Conservation (phyloP, 2,888 invertebrate genomes). For the Amphipyra berbera region DNA sequence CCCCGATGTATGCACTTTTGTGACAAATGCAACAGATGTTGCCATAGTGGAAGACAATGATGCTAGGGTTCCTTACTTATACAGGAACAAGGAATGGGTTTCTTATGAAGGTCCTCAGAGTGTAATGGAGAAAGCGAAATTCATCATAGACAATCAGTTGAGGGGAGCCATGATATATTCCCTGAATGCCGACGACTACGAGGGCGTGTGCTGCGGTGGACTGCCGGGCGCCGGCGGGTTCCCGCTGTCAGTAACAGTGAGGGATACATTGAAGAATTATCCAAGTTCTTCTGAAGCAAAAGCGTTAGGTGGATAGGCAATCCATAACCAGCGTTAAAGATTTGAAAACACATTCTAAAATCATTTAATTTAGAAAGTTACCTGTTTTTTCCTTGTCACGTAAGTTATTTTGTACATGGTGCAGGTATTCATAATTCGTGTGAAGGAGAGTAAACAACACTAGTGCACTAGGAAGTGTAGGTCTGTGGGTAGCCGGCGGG, state of each 20-base stretch:
- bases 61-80: constrained; percentile 94
- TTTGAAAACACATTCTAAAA: constrained; percentile 16
- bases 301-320: no score
- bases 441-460: constrained; percentile 39
- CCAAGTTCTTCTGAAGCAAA: constrained; percentile 1
- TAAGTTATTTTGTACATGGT: constrained; percentile 88
- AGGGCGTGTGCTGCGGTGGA: constrained; percentile 85
- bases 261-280: constrained; percentile 60
- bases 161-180: constrained; percentile 96
- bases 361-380: constrained; percentile 61
- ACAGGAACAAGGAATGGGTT: constrained; percentile 93
- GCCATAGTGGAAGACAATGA: constrained; percentile 91
- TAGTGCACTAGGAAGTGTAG: constrained; percentile 43
- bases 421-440: constrained; percentile 80
- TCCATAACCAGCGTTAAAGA: no score
- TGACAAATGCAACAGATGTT: constrained; percentile 81
- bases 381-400: constrained; percentile 83
- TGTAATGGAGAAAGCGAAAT: constrained; percentile 92
- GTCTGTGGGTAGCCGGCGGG: constrained; percentile 29
- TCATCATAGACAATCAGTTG: constrained; percentile 90
- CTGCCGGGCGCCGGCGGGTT: constrained; percentile 49
- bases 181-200: constrained; percentile 94
- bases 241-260: constrained; percentile 70
- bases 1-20: constrained; percentile 92
- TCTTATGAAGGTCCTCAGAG: constrained; percentile 94